Conservation (phyloP, 64 coral and sea anemone genomes). For the Exaiptasia diaphana region DNA sequence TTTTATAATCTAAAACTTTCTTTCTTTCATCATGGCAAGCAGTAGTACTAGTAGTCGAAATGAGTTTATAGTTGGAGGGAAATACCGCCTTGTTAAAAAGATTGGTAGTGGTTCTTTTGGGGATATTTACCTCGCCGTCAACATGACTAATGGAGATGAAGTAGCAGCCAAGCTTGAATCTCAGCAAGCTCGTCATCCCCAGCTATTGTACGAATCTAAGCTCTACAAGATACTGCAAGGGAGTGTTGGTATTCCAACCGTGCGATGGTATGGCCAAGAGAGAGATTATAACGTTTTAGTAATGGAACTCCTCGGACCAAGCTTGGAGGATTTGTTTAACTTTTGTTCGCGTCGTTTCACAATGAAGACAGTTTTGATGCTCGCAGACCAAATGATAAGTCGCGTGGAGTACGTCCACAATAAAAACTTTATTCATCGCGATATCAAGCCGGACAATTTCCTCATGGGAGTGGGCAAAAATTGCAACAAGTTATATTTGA, state of each 20-base stretch:
- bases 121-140: slow-evolving; percentile 94
- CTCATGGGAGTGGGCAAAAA: slow-evolving; percentile 96
- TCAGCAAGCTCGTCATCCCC: slow-evolving; percentile 97
- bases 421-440: slow-evolving; percentile 99
- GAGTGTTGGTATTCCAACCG: slow-evolving; percentile 88
- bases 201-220: slow-evolving; percentile 97
- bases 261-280: slow-evolving; percentile 96
- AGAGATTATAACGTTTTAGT: slow-evolving; percentile 94
- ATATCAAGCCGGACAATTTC: slow-evolving; percentile 99
- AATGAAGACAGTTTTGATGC: slow-evolving; percentile 99
- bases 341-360: slow-evolving; percentile 99
- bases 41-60: slow-evolving; percentile 56
- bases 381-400: slow-evolving; percentile 99
- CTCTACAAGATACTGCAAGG: slow-evolving; percentile 95
- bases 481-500: slow-evolving; percentile 96
- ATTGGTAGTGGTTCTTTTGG: slow-evolving; percentile 99
- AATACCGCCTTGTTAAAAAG: slow-evolving; percentile 93
- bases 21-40: slow-evolving; percentile 59
- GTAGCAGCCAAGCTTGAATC: slow-evolving; percentile 93
- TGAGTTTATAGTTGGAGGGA: slow-evolving; percentile 92
- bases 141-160: slow-evolving; percentile 82
- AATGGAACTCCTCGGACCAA: slow-evolving; percentile 94
- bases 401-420: slow-evolving; percentile 97
- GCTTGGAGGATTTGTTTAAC: slow-evolving; percentile 98
- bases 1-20: not conserved